Base-by-base conservation (phyloP, 2,888 invertebrate genomes). In the Drosophila imparisetae region DNA sequence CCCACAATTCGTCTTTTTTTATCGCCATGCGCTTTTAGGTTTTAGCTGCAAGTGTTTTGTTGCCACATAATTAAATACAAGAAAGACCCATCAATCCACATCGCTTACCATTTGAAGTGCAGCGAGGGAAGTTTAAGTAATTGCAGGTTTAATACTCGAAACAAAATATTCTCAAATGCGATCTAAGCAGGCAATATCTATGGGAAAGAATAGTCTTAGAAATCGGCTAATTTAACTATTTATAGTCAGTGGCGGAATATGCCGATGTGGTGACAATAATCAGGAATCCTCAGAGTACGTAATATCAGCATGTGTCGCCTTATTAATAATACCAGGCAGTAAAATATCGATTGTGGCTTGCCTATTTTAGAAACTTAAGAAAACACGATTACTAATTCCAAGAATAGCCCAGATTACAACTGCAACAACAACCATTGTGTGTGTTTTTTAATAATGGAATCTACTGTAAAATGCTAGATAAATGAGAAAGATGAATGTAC, bases 11-110 rank as follows among this genome's bases (percentile, higher is more conserved):
- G 2, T 15, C 0, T 38, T 15, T 45, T 55, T 38, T 53, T 15
- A 55, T 38, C n/a, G n/a, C 55, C n/a, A 55, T n/a, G 27, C 27
- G 38, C 36, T 54, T 36, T 27, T 34, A 11, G 53, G 5, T 24
- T 34, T 24, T 27, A 27, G 54, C 11, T 38, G 54, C 27, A 55
- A 38, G 8, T 38, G 27, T 21, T 55, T 55, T 55, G n/a, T 55
- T n/a, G 40, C n/a, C 55, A 27, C 38, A 55, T 38, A 55, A 55
- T 55, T 55, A 15, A 55, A 38, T 38, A n/a, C n/a, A 55, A 29
- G n/a, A 13, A 55, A 38, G 18, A 38, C 27, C 15, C 8, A n/a
- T 55, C 55, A 38, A 55, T 38, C 38, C n/a, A 38, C 38, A 38
- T n/a, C 15, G 55, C n/a, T 29, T 13, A 38, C 4, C 13, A 27